phyloP scores from a whole-genome alignment of 2,888 invertebrate species.

The Brachyopa scutellaris region DNA sequence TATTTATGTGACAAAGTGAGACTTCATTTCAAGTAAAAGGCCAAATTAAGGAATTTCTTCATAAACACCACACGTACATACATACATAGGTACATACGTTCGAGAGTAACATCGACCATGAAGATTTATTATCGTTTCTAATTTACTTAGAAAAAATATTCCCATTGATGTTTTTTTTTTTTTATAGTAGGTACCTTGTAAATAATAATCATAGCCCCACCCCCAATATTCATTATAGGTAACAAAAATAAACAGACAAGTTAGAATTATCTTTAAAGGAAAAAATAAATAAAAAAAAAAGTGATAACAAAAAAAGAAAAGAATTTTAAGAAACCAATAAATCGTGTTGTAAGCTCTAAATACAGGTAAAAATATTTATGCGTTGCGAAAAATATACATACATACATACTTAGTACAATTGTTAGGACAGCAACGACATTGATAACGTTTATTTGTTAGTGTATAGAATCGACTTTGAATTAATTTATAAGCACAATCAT shows the following conservation, averaged over 20 bases:
- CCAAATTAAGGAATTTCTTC: slow-evolving; percentile 57
- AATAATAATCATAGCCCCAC: slow-evolving; percentile 50
- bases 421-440: slow-evolving; percentile 70
- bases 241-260: slow-evolving; percentile 8
- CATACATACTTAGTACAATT: slow-evolving; percentile 72
- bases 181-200: too few species aligned
- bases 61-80: too few species aligned
- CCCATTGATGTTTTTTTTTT: slow-evolving; percentile 24
- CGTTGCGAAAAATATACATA: slow-evolving; percentile 63
- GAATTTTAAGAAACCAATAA: slow-evolving; percentile 46
- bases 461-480: slow-evolving; percentile 41
- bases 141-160: slow-evolving; percentile 31
- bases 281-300: slow-evolving; percentile 24
- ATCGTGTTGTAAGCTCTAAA: slow-evolving; percentile 58
- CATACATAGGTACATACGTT: slow-evolving; percentile 14
- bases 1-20: slow-evolving; percentile 63
- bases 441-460: slow-evolving; percentile 60
- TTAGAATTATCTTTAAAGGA: slow-evolving; percentile 34
- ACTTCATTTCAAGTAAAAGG: slow-evolving; percentile 70
- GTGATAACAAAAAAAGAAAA: slow-evolving; percentile 45
- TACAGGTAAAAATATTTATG: slow-evolving; percentile 59
- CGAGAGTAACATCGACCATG: slow-evolving; percentile 40
- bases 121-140: slow-evolving; percentile 35
- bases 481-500: slow-evolving; percentile 65
- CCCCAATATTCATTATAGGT: slow-evolving; percentile 14